These are phyloP conservation scores for Boloria selene DNA, from an alignment of 2,888 invertebrate genomes.

Conservation along the genomic window DNA sequence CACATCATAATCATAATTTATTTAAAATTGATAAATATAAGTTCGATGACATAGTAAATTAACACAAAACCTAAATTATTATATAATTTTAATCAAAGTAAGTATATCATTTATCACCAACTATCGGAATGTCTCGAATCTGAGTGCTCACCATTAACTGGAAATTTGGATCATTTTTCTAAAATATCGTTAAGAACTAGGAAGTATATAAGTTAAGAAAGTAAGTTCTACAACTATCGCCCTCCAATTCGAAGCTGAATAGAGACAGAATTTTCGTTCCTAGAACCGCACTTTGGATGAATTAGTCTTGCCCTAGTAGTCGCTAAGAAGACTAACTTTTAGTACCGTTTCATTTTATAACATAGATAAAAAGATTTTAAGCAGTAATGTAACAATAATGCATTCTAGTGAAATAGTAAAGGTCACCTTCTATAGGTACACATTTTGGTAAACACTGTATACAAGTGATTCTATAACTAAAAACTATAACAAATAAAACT, in stretches of 20 bases:
- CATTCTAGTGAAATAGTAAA: too few relatives aligned
- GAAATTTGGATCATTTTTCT: slow-evolving; percentile 36
- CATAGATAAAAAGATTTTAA: neutral
- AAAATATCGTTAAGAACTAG: slow-evolving; percentile 28
- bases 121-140: slow-evolving; percentile 1
- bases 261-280: slow-evolving; percentile 23
- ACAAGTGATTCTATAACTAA: neutral
- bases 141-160: slow-evolving; percentile 15
- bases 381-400: too few relatives aligned
- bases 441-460: too few relatives aligned
- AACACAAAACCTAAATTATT: too few relatives aligned
- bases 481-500: too few relatives aligned
- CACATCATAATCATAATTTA: neutral
- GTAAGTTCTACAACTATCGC: slow-evolving; percentile 31
- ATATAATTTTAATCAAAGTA: too few relatives aligned
- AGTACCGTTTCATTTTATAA: neutral
- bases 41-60: too few relatives aligned
- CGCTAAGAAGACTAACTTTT: slow-evolving; percentile 9
- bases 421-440: too few relatives aligned
- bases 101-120: slow-evolving; percentile 5
- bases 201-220: slow-evolving; percentile 35
- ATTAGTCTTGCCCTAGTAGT: slow-evolving; percentile 18
- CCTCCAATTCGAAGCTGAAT: slow-evolving; percentile 29
- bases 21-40: too few relatives aligned
- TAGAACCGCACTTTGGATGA: slow-evolving; percentile 21